phyloP scores from a whole-genome alignment of 2,797 vertebrate genomes.

The Sphenopsis melanotis region DNA sequence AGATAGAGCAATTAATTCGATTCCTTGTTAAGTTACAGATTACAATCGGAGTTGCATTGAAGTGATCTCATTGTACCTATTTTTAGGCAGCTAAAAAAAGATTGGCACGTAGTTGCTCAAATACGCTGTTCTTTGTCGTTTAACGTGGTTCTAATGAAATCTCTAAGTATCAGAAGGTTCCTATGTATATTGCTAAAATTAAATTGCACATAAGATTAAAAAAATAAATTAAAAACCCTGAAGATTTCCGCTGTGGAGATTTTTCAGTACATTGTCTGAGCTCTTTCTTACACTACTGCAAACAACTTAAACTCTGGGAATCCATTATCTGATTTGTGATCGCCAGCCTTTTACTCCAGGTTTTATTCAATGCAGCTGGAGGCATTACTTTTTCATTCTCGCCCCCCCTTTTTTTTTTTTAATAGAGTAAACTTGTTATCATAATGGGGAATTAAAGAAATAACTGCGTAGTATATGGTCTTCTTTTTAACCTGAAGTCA shows the following conservation, averaged over 20 bases:
- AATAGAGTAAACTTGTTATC: neutral
- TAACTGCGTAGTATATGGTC: neutral
- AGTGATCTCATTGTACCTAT: neutral
- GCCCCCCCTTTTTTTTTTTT: accelerated
- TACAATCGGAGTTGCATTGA: neutral
- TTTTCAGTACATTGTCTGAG: neutral
- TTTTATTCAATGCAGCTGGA: neutral
- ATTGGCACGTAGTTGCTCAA: neutral
- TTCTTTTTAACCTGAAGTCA: constrained; percentile 19
- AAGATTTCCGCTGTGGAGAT: neutral
- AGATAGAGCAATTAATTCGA: neutral
- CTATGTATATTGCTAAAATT: neutral
- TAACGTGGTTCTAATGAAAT: neutral
- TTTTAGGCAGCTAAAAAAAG: neutral
- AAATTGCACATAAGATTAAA: neutral
- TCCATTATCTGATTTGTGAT: neutral
- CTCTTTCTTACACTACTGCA: neutral
- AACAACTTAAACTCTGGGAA: neutral
- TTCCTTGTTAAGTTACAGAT: neutral
- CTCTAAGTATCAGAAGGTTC: neutral
- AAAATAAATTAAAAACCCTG: accelerated
- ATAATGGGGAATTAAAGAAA: constrained; percentile 4
- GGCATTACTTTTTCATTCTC: neutral
- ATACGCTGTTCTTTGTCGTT: neutral
- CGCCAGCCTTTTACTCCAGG: neutral